A percentile compares a stretch with the other conserved stretches of the same genome.
Evolutionary conservation across 2,888 invertebrate species (phyloP).

Genomic region (Drosophila formosana): DNA sequence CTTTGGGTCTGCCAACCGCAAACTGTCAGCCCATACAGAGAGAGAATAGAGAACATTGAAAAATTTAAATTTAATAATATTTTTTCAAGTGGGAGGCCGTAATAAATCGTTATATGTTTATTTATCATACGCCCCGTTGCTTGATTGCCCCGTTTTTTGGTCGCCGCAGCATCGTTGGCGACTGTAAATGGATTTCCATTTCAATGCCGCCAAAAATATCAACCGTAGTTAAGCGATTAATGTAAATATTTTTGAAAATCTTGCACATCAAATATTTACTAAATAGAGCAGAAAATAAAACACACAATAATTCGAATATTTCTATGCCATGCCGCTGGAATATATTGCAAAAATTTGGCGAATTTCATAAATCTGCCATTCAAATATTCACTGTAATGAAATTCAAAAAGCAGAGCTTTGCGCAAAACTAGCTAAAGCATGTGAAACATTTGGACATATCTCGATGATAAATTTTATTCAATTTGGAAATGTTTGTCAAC

Average conservation of each 20-base stretch:
- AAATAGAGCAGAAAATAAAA: slow-evolving; percentile 19
- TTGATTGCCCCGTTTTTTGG: slow-evolving; percentile 26
- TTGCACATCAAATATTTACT: slow-evolving; percentile 15
- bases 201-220: slow-evolving; percentile 20
- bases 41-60: slow-evolving; percentile 1
- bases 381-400: slow-evolving; percentile 26
- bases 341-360: slow-evolving; percentile 24
- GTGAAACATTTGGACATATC: slow-evolving; percentile 31
- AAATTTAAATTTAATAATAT: slow-evolving; percentile 48
- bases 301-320: not conserved
- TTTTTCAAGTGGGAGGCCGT: slow-evolving; percentile 30
- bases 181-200: slow-evolving; percentile 45
- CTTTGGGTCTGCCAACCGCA: slow-evolving; percentile 35
- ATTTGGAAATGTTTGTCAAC: slow-evolving; percentile 39
- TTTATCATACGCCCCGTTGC: slow-evolving; percentile 54
- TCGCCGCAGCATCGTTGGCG: slow-evolving; percentile 7
- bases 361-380: slow-evolving; percentile 30
- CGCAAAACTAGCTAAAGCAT: slow-evolving; percentile 13
- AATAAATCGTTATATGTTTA: slow-evolving; percentile 64
- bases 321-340: slow-evolving; percentile 20
- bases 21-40: slow-evolving; percentile 25
- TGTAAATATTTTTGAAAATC: slow-evolving; percentile 46
- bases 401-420: slow-evolving; percentile 6
- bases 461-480: slow-evolving; percentile 39
- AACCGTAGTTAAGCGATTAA: slow-evolving; percentile 43